Conservation (phyloP, 2,113 vertebrate genomes). For the Myotis lucifugus region DNA sequence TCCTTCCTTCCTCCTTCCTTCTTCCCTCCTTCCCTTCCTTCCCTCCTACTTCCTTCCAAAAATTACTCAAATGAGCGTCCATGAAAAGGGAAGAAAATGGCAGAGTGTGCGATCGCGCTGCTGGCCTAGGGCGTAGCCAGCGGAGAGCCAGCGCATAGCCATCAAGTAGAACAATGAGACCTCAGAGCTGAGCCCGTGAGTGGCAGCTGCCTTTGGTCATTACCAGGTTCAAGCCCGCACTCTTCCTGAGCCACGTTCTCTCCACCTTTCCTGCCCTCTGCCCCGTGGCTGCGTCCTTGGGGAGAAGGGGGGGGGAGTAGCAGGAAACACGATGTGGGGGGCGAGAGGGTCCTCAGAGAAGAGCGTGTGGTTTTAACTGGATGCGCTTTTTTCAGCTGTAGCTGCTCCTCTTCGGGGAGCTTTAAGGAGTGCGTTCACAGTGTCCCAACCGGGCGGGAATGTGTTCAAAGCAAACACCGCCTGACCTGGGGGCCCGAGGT, state of each 20-base stretch:
- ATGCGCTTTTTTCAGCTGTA: neutral
- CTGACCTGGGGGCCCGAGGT: rapidly evolving
- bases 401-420: neutral
- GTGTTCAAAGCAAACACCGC: neutral
- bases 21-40: neutral
- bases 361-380: neutral
- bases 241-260: neutral
- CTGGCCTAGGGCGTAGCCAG: neutral
- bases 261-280: neutral
- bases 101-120: neutral
- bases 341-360: neutral
- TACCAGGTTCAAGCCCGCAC: neutral
- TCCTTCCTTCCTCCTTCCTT: neutral
- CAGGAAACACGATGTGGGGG: rapidly evolving
- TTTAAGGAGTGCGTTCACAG: neutral
- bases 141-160: neutral
- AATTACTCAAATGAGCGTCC: neutral
- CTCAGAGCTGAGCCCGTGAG: neutral
- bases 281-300: neutral
- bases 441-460: neutral
- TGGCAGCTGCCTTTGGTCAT: neutral
- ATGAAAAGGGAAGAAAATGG: neutral
- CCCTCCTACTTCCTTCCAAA: neutral
- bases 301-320: neutral
- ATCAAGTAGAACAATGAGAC: neutral